Conservation (phyloP, 2,888 invertebrate species). For the Drosophila anomalata region DNA sequence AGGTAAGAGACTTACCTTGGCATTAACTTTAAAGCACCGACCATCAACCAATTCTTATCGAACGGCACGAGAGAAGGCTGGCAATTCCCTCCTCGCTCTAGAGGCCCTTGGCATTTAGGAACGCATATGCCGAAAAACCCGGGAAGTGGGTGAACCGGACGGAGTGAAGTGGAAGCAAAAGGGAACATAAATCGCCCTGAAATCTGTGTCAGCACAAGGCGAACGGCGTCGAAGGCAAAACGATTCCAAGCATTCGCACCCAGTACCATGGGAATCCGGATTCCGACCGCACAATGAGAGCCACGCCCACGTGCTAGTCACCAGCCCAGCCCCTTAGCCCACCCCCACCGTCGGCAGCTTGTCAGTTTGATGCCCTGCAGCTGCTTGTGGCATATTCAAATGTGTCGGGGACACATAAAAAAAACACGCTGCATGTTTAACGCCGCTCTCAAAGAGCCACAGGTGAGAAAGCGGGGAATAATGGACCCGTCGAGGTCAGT, state of each 20-base stretch:
- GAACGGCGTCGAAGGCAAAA: conserved; percentile 42
- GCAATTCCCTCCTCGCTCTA: conserved; percentile 14
- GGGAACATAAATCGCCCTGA: conserved; percentile 43
- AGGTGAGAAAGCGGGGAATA: conserved; percentile 42
- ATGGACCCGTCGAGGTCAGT: background rate
- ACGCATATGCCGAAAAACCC: conserved; percentile 35
- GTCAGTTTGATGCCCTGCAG: conserved; percentile 38
- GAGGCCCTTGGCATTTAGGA: conserved; percentile 11
- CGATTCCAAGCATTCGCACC: conserved; percentile 43
- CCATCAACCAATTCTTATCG: conserved; percentile 36
- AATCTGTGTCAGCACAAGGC: conserved; percentile 56
- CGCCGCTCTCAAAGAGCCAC: conserved; percentile 34
- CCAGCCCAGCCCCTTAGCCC: conserved; percentile 1
- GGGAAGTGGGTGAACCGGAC: conserved; percentile 11
- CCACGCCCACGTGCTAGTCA: conserved; percentile 42
- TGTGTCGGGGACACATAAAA: conserved; percentile 38
- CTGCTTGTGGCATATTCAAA: conserved; percentile 59
- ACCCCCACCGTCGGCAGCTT: background rate
- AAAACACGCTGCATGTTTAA: conserved; percentile 35
- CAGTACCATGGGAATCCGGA: conserved; percentile 26
- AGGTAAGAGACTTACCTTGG: conserved; percentile 19
- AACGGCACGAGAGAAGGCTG: conserved; percentile 24
- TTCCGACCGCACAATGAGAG: conserved; percentile 40
- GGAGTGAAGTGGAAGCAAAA: conserved; percentile 11
- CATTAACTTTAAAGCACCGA: conserved; percentile 41